Conservation (phyloP, 2,797 vertebrate genomes). For the Squalus acanthias region DNA sequence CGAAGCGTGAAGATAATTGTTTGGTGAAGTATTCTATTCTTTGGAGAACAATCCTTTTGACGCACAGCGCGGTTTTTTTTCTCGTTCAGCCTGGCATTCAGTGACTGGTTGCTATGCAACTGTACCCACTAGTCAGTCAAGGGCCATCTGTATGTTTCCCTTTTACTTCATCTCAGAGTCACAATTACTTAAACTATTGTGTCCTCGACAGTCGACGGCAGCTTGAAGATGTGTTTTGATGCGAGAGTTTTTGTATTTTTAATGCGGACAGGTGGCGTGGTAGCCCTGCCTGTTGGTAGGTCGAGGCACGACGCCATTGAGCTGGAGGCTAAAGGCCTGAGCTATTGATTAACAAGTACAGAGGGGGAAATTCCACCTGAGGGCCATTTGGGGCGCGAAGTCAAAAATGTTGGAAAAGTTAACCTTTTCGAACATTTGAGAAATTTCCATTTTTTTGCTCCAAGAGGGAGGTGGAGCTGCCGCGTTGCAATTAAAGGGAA, state of each 20-base stretch:
- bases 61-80: background rate
- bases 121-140: conserved; percentile 28
- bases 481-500: too few species aligned
- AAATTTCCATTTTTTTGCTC: too few species aligned
- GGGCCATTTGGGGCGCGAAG: too few species aligned
- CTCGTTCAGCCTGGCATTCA: background rate
- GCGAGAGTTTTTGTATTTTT: background rate
- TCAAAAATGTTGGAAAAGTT: too few species aligned
- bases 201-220: background rate
- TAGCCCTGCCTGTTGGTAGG: background rate
- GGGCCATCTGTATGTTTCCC: conserved; percentile 21
- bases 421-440: too few species aligned
- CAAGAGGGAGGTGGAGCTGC: too few species aligned
- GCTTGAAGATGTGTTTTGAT: background rate
- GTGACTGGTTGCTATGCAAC: conserved; percentile 25
- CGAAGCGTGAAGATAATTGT: conserved; percentile 32
- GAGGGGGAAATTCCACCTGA: too few species aligned
- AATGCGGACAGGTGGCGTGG: background rate
- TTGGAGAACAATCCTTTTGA: conserved; percentile 33
- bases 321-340: background rate
- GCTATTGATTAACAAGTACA: background rate
- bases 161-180: background rate
- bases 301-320: background rate
- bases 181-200: conserved; percentile 9
- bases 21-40: conserved; percentile 32